Evolutionary conservation across 2,888 invertebrate species (phyloP), one percentile per base, ranked within the genome.

Genomic region (Malacosoma neustria): DNA sequence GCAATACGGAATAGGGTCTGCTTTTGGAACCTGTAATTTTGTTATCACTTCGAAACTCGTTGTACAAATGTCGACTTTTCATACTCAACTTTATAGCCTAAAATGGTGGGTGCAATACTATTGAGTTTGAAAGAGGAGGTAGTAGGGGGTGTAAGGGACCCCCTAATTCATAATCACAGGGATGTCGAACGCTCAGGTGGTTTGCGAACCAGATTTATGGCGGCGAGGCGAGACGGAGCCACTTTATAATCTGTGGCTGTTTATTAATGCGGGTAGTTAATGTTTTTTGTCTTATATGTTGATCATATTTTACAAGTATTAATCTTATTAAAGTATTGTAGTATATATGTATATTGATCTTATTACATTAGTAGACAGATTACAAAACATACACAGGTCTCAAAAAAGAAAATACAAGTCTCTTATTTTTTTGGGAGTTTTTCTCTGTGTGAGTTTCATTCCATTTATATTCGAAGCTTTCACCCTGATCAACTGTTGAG

Each of bases 151-250:
- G 51, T 48, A 48, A 62, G 61, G 57, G 57, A 56, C 51, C 58
- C 54, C 64, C 73, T 69, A 71, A 76, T 77, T 81, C 75, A 77
- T 80, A 76, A 80, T 74, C 73, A 70, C 71, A 60, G 70, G 72
- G 65, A 68, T 63, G 76, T 76, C 73, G 75, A 75, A 75, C 72
- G 76, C 80, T 74, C 81, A 81, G 81, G 80, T 82, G 82, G 76
- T 74, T 72, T 66, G 70, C 73, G 70, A 72, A 73, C 72, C 70
- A 74, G 76, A 81, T 81, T 80, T 81, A 81, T 79, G 63, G 76
- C 62, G 57, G 54, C 54, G 68, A 73, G 72, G 76, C 71, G 73
- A 74, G 70, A 68, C 69, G 67, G 70, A 58, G 64, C 63, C 54
- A 53, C 58, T 61, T 60, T 64, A 69, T 77, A 74, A 76, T 75